phyloP scores from a whole-genome alignment of 2,888 invertebrate species.

The Rhaphigaster nebulosa region DNA sequence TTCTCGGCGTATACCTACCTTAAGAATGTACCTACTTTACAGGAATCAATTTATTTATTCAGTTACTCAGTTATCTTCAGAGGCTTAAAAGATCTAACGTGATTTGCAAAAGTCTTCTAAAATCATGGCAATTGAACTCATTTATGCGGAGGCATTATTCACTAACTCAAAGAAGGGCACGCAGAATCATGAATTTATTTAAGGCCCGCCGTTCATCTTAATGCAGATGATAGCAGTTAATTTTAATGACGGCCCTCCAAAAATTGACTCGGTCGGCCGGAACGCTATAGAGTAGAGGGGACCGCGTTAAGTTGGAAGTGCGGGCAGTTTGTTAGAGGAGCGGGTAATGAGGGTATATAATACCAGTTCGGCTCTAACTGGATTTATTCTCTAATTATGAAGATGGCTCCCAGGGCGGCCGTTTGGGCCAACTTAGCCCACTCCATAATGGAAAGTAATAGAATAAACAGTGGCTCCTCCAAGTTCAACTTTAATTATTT shows the following conservation, averaged over 20 bases:
- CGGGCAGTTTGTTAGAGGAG: slow-evolving; percentile 39
- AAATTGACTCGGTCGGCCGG: background rate
- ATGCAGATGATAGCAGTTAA: slow-evolving; percentile 29
- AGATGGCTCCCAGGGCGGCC: slow-evolving; percentile 58
- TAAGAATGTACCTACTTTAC: no score
- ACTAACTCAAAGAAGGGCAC: background rate
- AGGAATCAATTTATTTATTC: no score
- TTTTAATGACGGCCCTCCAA: background rate
- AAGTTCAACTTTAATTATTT: slow-evolving; percentile 55
- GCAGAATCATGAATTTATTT: background rate
- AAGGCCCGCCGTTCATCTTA: background rate
- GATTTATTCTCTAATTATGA: slow-evolving; percentile 59
- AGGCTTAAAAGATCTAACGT: no score
- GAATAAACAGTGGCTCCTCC: slow-evolving; percentile 53
- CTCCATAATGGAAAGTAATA: slow-evolving; percentile 58
- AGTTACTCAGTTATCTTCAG: no score
- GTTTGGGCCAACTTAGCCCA: slow-evolving; percentile 53
- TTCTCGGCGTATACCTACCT: no score
- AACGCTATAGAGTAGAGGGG: background rate
- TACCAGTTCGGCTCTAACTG: background rate
- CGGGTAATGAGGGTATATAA: slow-evolving; percentile 37
- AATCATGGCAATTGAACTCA: no score
- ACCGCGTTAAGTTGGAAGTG: slow-evolving; percentile 8
- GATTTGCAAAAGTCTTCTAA: no score
- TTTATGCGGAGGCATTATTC: background rate